Base-by-base conservation (phyloP, 2,888 invertebrate species). In the Caenorhabditis japonica region DNA sequence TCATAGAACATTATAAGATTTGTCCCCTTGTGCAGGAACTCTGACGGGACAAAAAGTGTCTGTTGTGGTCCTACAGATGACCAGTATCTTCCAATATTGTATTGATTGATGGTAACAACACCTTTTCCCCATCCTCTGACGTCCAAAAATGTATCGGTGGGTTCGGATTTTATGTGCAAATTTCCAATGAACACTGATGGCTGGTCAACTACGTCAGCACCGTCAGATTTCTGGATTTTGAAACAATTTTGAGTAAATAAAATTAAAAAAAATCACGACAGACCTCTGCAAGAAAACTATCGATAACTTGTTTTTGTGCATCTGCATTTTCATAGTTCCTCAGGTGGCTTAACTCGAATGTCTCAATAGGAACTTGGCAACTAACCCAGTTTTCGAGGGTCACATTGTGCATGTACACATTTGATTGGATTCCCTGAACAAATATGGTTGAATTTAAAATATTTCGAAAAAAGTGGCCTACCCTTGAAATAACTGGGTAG, bases 41-140 rank as follows among this genome's bases (percentile, higher is more conserved):
- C 64, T 2, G 64, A 44, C 5, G 72, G 72, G 15, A 72, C 49
- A 51, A 36, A 72, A 0, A 72, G 53, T 13, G 72, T 72, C 64
- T 72, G 64, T 58, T 91, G 91, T n/a, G 91, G 91, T 4, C 91
- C 91, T 13, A 87, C 84, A 12, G 85, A 79, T 2, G 90, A 90
- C 91, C 91, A 91, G 82, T 91, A 91, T 34, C 90, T 87, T 25
- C 91, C 91, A 17, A 91, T 80, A 81, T 91, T 91, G 76, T 88
- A 88, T 4, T 88, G 88, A 75, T 91, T 91, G 4, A 91, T 81
- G 47, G 89, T 89, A 4, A 89, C 88, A 27, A 89, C 86, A 23
- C 91, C 91, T 89, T 91, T 81, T 23, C 77, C 77, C 79, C 78
- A 84, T 12, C 77, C 76, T 41, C 60, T 66, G 17, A 77, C 61